Evolutionary conservation across 2,113 vertebrate species (phyloP).

Genomic region (Cinclus mexicanus): DNA sequence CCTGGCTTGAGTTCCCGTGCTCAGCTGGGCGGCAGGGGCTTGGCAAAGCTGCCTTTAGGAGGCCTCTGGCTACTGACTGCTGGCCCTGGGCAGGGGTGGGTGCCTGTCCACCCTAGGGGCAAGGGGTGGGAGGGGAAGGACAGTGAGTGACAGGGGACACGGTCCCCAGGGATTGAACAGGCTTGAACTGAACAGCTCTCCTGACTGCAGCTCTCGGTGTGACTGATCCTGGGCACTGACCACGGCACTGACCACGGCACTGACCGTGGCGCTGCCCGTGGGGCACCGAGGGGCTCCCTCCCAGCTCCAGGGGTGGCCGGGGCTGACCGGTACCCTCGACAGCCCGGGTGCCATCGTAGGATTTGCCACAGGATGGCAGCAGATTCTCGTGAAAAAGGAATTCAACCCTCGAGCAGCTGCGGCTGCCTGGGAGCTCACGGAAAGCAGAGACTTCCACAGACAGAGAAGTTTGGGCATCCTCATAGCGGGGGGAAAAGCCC

Average conservation of each 20-base stretch:
- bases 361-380: conserved; percentile 43
- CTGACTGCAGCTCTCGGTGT: rapidly evolving
- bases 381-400: neutral
- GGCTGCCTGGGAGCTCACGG: rapidly evolving
- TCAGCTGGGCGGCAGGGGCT: neutral
- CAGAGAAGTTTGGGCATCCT: neutral
- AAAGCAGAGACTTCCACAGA: no score
- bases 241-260: neutral
- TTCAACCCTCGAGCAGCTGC: rapidly evolving
- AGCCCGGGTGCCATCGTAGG: neutral
- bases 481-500: rapidly evolving
- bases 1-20: neutral
- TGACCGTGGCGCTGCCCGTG: neutral
- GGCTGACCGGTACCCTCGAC: neutral
- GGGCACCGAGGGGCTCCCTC: neutral
- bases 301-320: neutral
- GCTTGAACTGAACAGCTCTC: neutral
- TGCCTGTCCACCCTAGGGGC: neutral
- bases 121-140: neutral
- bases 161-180: neutral
- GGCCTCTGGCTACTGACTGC: neutral
- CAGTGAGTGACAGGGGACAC: neutral
- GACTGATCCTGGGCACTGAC: neutral
- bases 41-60: neutral
- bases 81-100: neutral